Evolutionary conservation across 2,888 invertebrate species (phyloP).

Genomic region (Odontocerum albicorne): DNA sequence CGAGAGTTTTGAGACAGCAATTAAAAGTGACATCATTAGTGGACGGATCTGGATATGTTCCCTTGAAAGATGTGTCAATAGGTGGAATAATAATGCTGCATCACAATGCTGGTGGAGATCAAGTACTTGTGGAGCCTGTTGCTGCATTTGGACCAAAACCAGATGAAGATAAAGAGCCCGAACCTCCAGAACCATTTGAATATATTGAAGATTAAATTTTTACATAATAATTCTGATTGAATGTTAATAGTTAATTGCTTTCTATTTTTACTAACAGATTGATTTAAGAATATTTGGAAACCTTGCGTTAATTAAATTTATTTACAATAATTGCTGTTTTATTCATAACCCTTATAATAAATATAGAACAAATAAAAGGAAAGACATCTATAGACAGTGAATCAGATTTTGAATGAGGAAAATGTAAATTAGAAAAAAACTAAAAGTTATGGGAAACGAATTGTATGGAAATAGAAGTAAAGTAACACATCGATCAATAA

Average conservation of each 20-base stretch:
- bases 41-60: conserved; percentile 78
- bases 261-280: conserved; percentile 23
- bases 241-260: not conserved
- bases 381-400: too few species aligned
- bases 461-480: too few species aligned
- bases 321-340: too few species aligned
- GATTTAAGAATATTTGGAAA: too few species aligned
- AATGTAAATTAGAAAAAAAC: too few species aligned
- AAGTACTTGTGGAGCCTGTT: conserved; percentile 90
- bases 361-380: too few species aligned
- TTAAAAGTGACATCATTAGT: conserved; percentile 75
- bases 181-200: conserved; percentile 97
- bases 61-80: conserved; percentile 89
- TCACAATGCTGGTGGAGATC: conserved; percentile 78
- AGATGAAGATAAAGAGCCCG: conserved; percentile 95
- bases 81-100: conserved; percentile 97
- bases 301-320: too few species aligned
- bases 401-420: too few species aligned
- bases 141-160: conserved; percentile 88
- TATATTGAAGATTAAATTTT: conserved; percentile 87
- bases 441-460: too few species aligned
- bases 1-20: conserved; percentile 92
- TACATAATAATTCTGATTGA: too few species aligned
- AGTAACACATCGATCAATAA: too few species aligned
- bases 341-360: too few species aligned